These are phyloP conservation scores for Ophion slaviceki DNA, from an alignment of 2,888 invertebrate genomes.

Conservation along the genomic window DNA sequence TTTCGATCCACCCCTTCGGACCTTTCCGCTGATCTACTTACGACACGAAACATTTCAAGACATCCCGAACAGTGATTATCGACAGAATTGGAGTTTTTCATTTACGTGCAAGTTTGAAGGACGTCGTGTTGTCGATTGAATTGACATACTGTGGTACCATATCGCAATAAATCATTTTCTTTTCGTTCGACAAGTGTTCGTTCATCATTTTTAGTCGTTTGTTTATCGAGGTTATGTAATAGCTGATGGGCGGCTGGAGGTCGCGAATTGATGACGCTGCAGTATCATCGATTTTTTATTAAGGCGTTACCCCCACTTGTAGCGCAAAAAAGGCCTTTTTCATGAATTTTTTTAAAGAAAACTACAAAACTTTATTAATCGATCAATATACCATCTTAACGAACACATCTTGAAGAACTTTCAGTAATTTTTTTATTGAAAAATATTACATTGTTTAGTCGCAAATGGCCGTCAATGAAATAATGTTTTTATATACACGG, in stretches of 20 bases:
- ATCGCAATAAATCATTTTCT: too few relatives aligned
- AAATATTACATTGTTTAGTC: too few relatives aligned
- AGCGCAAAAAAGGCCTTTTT: too few relatives aligned
- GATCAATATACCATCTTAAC: too few relatives aligned
- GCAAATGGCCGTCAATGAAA: too few relatives aligned
- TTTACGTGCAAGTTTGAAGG: background rate
- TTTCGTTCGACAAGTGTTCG: background rate
- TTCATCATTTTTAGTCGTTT: background rate
- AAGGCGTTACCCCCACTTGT: too few relatives aligned
- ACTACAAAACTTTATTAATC: too few relatives aligned
- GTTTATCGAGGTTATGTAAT: background rate
- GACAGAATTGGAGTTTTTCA: background rate
- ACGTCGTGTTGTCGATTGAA: background rate
- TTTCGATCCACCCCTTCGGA: conserved; percentile 19
- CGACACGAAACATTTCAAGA: conserved; percentile 15
- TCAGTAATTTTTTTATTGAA: too few relatives aligned
- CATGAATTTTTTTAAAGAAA: too few relatives aligned
- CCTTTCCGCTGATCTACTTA: conserved; percentile 16
- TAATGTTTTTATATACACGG: too few relatives aligned
- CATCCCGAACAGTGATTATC: background rate
- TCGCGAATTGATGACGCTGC: conserved; percentile 13
- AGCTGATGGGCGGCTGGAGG: background rate
- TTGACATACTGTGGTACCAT: too few relatives aligned
- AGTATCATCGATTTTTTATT: conserved; percentile 68
- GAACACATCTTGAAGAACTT: too few relatives aligned